A percentile compares a stretch with the other conserved stretches of the same genome.
phyloP scores from a whole-genome alignment of 2,888 invertebrate genomes.

The Stenotaenia linearis region DNA sequence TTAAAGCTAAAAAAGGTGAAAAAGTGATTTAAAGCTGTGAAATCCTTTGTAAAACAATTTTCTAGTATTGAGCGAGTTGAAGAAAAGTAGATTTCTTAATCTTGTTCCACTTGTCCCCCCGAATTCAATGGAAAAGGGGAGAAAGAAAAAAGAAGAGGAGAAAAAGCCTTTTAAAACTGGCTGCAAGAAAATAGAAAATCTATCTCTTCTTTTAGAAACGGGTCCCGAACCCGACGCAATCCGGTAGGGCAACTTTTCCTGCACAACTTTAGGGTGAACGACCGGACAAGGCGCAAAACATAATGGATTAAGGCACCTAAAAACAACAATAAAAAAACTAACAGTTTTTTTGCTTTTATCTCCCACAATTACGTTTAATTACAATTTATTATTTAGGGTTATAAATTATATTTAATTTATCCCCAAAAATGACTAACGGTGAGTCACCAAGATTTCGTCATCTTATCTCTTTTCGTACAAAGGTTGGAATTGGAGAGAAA shows the following conservation, averaged over 20 bases:
- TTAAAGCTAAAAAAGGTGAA: neutral
- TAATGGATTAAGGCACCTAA: neutral
- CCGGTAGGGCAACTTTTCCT: slow-evolving; percentile 19
- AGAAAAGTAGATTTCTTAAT: slow-evolving; percentile 21
- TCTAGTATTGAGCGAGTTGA: neutral
- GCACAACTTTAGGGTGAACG: slow-evolving; percentile 5
- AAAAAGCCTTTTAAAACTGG: slow-evolving; percentile 19
- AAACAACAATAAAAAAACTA: neutral
- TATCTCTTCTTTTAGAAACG: slow-evolving; percentile 11
- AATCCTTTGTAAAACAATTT: neutral
- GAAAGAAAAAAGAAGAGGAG: neutral
- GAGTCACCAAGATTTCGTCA: neutral
- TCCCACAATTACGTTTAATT: neutral
- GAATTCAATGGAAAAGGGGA: slow-evolving; percentile 24
- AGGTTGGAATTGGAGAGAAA: neutral
- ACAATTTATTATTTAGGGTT: neutral
- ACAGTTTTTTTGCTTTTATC: neutral
- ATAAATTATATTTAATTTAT: neutral
- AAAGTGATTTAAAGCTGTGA: neutral
- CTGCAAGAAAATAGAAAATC: slow-evolving; percentile 1
- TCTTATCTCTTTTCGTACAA: neutral
- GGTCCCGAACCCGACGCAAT: slow-evolving; percentile 2
- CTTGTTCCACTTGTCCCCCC: slow-evolving; percentile 14
- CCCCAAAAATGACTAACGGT: no score
- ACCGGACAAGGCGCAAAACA: slow-evolving; percentile 7